Evolutionary conservation across 92 coral and sea anemone genomes (phyloP).

Genomic region (Paramuricea clavata): DNA sequence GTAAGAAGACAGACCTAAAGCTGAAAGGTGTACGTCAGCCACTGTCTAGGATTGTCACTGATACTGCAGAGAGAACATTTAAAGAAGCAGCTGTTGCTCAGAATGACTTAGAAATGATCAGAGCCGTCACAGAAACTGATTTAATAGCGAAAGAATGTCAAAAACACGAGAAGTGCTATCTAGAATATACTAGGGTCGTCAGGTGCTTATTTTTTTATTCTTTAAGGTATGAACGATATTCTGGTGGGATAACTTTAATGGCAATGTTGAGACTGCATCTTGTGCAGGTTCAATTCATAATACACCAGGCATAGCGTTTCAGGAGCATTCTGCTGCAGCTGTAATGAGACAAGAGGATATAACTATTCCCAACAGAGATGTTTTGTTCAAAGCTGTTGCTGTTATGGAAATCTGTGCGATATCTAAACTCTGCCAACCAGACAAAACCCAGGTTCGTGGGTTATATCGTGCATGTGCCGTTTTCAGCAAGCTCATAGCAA

Average conservation of each 20-base stretch:
- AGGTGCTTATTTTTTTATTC: background rate
- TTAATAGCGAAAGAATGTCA: constrained; percentile 41
- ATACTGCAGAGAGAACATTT: constrained; percentile 8
- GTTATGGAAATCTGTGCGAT: constrained; percentile 29
- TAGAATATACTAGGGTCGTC: constrained; percentile 7
- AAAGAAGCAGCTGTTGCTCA: constrained; percentile 9
- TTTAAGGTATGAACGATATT: constrained; percentile 19
- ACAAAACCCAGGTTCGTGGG: constrained; percentile 31
- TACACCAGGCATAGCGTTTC: constrained; percentile 19
- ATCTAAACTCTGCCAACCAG: constrained; percentile 9
- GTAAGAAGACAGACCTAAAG: constrained; percentile 4
- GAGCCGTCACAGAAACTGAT: background rate
- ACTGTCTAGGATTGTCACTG: constrained; percentile 12
- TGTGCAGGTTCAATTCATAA: constrained; percentile 20
- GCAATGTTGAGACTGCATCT: constrained; percentile 42
- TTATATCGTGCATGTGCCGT: background rate
- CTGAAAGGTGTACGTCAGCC: constrained; percentile 8
- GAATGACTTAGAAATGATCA: constrained; percentile 17
- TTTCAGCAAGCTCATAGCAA: constrained; percentile 21
- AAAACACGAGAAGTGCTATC: constrained; percentile 33
- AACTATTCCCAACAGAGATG: background rate
- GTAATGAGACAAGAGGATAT: constrained; percentile 9
- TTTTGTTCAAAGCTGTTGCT: constrained; percentile 2
- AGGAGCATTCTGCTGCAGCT: constrained; percentile 10
- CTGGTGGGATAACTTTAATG: constrained; percentile 31